A percentile compares a stretch with the other conserved stretches of the same genome.
Conservation (phyloP, 2,113 vertebrate genomes). For the Capreolus pygargus region DNA sequence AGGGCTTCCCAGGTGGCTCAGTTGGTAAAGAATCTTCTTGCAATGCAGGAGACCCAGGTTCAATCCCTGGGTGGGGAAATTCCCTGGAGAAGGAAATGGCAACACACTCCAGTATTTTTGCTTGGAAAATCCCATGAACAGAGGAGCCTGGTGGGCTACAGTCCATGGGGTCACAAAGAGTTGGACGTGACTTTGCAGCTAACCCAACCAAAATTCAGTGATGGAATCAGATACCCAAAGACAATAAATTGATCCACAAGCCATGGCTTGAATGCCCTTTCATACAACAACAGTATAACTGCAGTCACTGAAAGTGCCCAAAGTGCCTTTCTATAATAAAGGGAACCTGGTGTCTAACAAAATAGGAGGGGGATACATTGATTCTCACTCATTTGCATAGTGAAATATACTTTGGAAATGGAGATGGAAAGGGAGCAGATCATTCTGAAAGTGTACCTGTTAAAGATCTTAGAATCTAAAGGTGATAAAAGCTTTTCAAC, state of each 20-base stretch:
- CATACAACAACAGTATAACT: background rate
- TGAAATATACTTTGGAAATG: constrained; percentile 39
- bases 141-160: background rate
- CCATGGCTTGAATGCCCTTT: background rate
- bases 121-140: background rate
- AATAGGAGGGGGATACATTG: background rate
- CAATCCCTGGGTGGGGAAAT: background rate
- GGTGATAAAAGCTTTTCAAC: background rate
- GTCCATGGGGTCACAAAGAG: background rate
- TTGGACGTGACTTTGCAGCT: background rate
- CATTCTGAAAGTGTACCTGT: constrained; percentile 19
- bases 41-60: background rate
- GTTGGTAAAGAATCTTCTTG: background rate
- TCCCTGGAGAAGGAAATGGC: background rate
- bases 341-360: background rate
- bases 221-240: background rate
- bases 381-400: background rate
- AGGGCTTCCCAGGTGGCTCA: background rate
- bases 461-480: background rate
- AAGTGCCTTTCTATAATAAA: constrained; percentile 13
- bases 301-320: background rate
- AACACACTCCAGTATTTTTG: background rate
- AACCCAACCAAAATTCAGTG: background rate
- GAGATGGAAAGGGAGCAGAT: background rate
- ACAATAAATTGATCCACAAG: constrained; percentile 26